Conservation (phyloP, 2,113 vertebrate species). For the Bufo bufo region DNA sequence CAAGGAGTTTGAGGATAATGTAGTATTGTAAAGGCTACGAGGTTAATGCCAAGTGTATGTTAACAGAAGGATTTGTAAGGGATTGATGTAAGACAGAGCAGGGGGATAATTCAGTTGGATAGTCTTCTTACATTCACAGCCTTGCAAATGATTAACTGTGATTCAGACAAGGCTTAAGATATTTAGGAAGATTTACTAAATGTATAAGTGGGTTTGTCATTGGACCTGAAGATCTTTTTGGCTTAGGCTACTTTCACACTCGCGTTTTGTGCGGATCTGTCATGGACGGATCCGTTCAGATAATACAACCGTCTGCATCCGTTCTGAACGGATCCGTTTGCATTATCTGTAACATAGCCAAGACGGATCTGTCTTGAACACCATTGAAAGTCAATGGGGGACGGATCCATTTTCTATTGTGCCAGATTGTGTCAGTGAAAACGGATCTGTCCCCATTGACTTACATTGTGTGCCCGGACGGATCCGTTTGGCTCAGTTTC, state of each 20-base stretch:
- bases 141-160: constrained; percentile 31
- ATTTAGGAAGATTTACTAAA: constrained; percentile 3
- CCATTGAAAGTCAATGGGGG: too few relatives aligned
- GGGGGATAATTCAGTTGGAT: constrained; percentile 17
- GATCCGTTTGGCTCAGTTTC: too few relatives aligned
- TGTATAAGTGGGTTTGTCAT: neutral
- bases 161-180: constrained; percentile 20
- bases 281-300: too few relatives aligned
- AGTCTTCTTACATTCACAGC: constrained; percentile 18
- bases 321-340: too few relatives aligned
- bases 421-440: too few relatives aligned
- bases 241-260: neutral
- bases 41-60: constrained; percentile 34
- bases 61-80: constrained; percentile 6
- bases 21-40: constrained; percentile 10
- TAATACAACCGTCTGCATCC: too few relatives aligned
- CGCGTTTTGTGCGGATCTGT: neutral
- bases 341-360: too few relatives aligned
- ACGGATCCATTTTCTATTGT: too few relatives aligned
- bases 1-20: constrained; percentile 31
- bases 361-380: too few relatives aligned
- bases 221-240: neutral
- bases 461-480: too few relatives aligned
- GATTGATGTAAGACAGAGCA: constrained; percentile 17
- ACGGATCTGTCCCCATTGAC: too few relatives aligned